These are phyloP conservation scores for Dasypogon diadema DNA, from an alignment of 2,888 invertebrate genomes.

Conservation along the genomic window DNA sequence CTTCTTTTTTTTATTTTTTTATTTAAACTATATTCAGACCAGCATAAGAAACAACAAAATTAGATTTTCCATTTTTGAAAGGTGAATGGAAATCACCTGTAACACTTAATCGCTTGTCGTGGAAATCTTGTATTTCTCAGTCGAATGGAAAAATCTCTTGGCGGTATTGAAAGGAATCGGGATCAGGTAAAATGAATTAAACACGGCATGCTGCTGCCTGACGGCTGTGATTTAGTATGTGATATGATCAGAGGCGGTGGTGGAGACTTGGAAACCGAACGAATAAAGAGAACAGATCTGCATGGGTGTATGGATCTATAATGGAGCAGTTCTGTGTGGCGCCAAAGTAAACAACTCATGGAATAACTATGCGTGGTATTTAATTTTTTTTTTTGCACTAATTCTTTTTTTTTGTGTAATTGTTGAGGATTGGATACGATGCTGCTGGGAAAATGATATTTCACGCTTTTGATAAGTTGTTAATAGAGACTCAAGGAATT, in stretches of 20 bases:
- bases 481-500: background rate
- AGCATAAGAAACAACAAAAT: background rate
- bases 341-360: slow-evolving; percentile 3
- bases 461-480: background rate
- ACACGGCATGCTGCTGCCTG: slow-evolving; percentile 12
- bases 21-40: background rate
- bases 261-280: background rate
- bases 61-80: slow-evolving; percentile 35
- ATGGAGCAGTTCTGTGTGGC: background rate
- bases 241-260: background rate
- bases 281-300: slow-evolving; percentile 1
- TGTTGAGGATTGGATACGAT: slow-evolving; percentile 17
- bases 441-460: slow-evolving; percentile 42
- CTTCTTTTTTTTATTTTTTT: background rate
- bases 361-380: slow-evolving; percentile 3
- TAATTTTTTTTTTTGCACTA: background rate
- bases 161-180: slow-evolving; percentile 27
- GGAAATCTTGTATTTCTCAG: slow-evolving; percentile 34
- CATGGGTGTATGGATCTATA: background rate
- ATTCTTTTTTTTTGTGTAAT: background rate
- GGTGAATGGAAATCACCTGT: slow-evolving; percentile 48
- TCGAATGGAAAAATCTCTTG: slow-evolving; percentile 27
- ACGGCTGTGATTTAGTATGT: background rate
- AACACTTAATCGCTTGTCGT: slow-evolving; percentile 40
- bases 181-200: slow-evolving; percentile 21